Evolutionary conservation across 2,888 invertebrate genomes (phyloP).

Genomic region (Pristionchus arcanus): DNA sequence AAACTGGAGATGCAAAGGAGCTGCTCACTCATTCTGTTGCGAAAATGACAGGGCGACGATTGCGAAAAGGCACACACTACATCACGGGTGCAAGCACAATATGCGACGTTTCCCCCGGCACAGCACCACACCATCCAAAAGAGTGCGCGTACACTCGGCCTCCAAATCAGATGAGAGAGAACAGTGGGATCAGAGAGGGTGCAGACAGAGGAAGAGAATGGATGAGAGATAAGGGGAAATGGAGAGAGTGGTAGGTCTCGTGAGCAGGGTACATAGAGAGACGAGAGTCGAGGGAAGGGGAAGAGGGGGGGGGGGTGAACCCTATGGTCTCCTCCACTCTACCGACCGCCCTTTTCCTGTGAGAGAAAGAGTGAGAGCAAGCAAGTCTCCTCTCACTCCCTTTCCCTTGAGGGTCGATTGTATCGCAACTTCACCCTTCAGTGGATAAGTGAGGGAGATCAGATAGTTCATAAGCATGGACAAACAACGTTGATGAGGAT

Average conservation of each 20-base stretch:
- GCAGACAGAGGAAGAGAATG: not conserved
- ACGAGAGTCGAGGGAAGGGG: not conserved
- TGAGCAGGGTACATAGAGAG: conserved; percentile 47
- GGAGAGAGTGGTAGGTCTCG: conserved; percentile 32
- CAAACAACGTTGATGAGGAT: not conserved
- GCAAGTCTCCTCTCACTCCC: not conserved
- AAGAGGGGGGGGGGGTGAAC: not conserved
- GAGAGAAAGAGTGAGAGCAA: not conserved
- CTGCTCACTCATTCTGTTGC: conserved; percentile 19
- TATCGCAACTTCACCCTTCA: conserved; percentile 2
- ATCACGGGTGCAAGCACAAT: not conserved
- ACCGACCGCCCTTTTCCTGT: not conserved
- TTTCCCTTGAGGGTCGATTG: not conserved
- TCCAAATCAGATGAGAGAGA: not conserved
- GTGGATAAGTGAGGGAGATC: not conserved
- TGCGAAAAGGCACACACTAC: conserved; percentile 4
- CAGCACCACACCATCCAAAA: not conserved
- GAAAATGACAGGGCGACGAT: conserved; percentile 20
- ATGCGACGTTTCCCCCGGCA: conserved; percentile 1
- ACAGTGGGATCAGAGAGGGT: not conserved
- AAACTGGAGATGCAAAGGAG: not conserved
- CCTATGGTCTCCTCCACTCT: conserved; percentile 12
- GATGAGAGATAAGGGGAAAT: conserved; percentile 21
- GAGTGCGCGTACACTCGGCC: not conserved
- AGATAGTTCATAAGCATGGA: not conserved